Evolutionary conservation across 2,888 invertebrate species (phyloP).

Genomic region (Arrhopalites spinosus): DNA sequence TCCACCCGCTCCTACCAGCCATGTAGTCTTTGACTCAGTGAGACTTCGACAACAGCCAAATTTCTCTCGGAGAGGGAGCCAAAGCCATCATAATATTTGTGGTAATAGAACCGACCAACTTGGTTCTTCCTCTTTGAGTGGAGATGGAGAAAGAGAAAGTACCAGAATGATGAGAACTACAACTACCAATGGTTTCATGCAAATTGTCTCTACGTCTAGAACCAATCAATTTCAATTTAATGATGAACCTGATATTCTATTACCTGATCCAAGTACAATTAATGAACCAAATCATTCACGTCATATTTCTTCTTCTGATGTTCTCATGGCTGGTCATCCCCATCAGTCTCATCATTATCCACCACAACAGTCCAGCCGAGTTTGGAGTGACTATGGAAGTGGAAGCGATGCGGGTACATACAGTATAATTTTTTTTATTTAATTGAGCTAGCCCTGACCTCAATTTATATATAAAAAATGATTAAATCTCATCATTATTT

Average conservation of each 20-base stretch:
- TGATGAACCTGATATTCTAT: background rate
- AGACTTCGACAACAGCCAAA: background rate
- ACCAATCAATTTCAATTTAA: background rate
- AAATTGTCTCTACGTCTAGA: background rate
- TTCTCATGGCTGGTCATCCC: background rate
- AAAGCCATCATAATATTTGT: constrained; percentile 10
- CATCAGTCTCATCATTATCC: background rate
- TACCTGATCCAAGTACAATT: constrained; percentile 2
- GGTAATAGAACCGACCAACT: background rate
- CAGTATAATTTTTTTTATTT: background rate
- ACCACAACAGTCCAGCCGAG: background rate
- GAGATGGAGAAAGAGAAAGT: background rate
- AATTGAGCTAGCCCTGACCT: background rate
- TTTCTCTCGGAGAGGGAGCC: constrained; percentile 2
- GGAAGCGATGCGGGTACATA: constrained; percentile 23
- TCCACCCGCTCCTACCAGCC: background rate
- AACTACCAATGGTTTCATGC: constrained; percentile 25
- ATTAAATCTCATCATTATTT: no score
- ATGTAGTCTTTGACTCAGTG: constrained; percentile 3
- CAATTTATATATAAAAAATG: background rate
- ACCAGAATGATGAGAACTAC: background rate
- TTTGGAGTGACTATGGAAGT: constrained; percentile 35
- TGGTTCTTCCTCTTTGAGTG: background rate
- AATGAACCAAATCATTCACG: background rate
- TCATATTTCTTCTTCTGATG: no score